These are phyloP conservation scores for Engystomops pustulosus DNA, from an alignment of 2,113 vertebrate genomes.

Conservation along the genomic window DNA sequence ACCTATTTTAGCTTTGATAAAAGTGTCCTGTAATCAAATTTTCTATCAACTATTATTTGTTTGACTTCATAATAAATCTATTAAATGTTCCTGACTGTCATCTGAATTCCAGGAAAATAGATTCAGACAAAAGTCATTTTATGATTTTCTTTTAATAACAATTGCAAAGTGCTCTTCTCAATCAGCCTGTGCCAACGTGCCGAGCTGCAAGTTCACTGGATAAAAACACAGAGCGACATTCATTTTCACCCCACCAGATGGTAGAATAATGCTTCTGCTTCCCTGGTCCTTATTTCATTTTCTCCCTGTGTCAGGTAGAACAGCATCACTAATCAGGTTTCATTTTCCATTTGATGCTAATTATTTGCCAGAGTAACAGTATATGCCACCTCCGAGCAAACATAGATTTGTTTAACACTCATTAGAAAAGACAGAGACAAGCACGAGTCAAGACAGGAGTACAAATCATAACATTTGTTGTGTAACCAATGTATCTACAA, in stretches of 20 bases:
- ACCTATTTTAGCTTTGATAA: not conserved
- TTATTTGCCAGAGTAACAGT: slow-evolving; percentile 20
- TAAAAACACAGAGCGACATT: not conserved
- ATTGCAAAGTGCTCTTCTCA: not conserved
- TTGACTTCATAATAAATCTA: not conserved
- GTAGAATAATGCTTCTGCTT: slow-evolving; percentile 27
- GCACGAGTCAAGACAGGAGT: not conserved
- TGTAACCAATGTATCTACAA: not conserved
- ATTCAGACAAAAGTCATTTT: not conserved
- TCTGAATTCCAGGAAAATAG: not conserved
- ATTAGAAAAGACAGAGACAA: not conserved
- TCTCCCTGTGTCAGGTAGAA: slow-evolving; percentile 21
- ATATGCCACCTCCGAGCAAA: not conserved
- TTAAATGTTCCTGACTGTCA: not conserved
- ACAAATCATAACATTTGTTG: not conserved
- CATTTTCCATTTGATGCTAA: slow-evolving; percentile 27
- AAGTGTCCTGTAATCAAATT: not conserved
- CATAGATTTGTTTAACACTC: not conserved
- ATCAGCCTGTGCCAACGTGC: slow-evolving; percentile 33
- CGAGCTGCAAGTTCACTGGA: not conserved
- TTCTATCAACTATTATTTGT: not conserved
- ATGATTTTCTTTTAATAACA: slow-evolving; percentile 8
- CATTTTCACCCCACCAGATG: slow-evolving; percentile 36
- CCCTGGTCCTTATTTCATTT: slow-evolving; percentile 26
- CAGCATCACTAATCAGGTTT: slow-evolving; percentile 28